Evolutionary conservation across 2,888 invertebrate genomes (phyloP).

Genomic region (Ormyrus rosae): DNA sequence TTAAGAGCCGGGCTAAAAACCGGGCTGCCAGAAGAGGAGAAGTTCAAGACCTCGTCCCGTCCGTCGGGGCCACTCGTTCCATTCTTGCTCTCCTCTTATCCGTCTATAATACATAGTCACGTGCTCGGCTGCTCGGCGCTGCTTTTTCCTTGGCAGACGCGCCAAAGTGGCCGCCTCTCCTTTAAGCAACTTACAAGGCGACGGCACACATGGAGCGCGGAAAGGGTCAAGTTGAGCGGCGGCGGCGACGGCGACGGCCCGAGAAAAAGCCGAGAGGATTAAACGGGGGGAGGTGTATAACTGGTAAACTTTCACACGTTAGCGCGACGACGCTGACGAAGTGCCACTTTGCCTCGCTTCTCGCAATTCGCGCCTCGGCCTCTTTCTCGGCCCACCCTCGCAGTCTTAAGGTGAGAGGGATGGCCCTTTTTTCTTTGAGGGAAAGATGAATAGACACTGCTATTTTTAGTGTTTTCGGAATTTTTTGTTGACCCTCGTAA

Average conservation of each 20-base stretch:
- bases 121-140: not conserved
- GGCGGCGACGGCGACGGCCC: not conserved
- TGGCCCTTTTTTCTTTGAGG: too few relatives aligned
- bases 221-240: conserved; percentile 42
- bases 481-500: too few relatives aligned
- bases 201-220: conserved; percentile 11
- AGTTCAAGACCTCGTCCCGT: conserved; percentile 35
- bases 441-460: too few relatives aligned
- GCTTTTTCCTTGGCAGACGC: conserved; percentile 25
- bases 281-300: conserved; percentile 54
- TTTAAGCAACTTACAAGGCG: not conserved
- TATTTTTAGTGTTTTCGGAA: too few relatives aligned
- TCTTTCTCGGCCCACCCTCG: too few relatives aligned
- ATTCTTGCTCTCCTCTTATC: conserved; percentile 11
- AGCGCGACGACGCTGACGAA: conserved; percentile 63
- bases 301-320: conserved; percentile 63
- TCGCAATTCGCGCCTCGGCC: too few relatives aligned
- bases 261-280: conserved; percentile 19
- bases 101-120: not conserved
- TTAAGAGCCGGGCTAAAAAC: not conserved
- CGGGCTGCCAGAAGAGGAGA: not conserved
- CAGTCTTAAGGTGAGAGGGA: too few relatives aligned
- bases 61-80: not conserved
- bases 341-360: conserved; percentile 60
- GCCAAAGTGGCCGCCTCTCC: conserved; percentile 38